Base-by-base conservation (phyloP, 2,113 vertebrate species). In the Tenrec ecaudatus region DNA sequence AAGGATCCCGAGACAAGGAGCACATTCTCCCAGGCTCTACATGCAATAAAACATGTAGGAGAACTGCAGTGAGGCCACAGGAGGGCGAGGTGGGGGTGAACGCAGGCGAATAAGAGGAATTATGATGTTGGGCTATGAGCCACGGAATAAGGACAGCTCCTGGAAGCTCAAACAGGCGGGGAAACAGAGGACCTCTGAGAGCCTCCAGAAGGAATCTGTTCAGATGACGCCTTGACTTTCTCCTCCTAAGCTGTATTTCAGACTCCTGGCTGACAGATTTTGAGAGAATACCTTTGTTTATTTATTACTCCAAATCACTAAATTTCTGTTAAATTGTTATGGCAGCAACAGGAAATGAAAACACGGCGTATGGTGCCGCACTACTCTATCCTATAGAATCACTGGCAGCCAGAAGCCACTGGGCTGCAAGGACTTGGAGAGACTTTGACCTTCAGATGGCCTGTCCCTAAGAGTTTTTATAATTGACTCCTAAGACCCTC, bases 1-100 rank as follows among this genome's bases (percentile, higher is more conserved):
- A 86, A 92, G 38, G 62, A 23, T 88, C 12, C 71, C 91, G 80
- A 88, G 53, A 94, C 69, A 40, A 29, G 22, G 62, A 92, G 38
- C 71, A 53, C 83, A 83, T 86, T 2, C 60, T 81, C 17, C 33
- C n/a, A 36, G 19, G 19, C 4, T 3, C 6, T 47, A 77, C 31
- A 14, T 66, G 0, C 77, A 43, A 57, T 77, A 31, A 0, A 23
- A 57, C 47, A 8, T 82, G 6, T 25, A 69, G 36, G 58, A 77
- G 29, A 22, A 23, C 7, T 22, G 10, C 31, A 68, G 64, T 38
- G 82, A 31, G 29, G 43, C 40, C 27, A 82, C 73, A 88, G 86
- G 62, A 62, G 31, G 84, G 47, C 43, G 77, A 22, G 7, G 11
- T 58, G 4, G 40, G 0, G 20, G 36, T 85, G 4, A 36, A 79